Conservation (phyloP, 64 coral and sea anemone genomes). For the Actinia equina region DNA sequence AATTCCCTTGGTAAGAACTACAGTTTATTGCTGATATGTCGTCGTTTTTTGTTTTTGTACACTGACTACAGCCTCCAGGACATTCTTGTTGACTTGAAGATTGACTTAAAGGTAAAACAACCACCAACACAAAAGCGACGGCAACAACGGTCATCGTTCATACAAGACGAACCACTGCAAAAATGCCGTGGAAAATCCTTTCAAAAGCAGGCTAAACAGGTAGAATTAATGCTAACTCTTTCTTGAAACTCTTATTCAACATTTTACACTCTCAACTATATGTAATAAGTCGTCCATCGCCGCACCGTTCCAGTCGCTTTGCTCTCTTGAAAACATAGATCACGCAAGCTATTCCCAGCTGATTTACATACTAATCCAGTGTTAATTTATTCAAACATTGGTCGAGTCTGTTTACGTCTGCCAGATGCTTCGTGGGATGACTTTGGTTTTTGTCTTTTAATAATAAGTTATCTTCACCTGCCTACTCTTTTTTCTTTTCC, state of each 20-base stretch:
- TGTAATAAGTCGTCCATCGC: not conserved
- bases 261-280: not conserved
- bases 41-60: not conserved
- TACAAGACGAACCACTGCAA: not conserved
- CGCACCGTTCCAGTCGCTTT: not conserved
- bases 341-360: not conserved
- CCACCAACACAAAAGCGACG: slow-evolving; percentile 1
- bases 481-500: not conserved
- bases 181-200: not conserved
- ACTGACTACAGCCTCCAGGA: not conserved
- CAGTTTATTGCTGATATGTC: not conserved
- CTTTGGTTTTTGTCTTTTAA: not conserved
- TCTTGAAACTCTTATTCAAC: not conserved
- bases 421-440: not conserved
- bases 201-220: not conserved
- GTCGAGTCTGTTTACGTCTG: slow-evolving; percentile 19
- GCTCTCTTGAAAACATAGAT: not conserved
- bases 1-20: not conserved
- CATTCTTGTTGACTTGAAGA: not conserved
- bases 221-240: not conserved
- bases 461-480: not conserved
- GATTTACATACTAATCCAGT: not conserved
- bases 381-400: slow-evolving; percentile 28
- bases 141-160: not conserved
- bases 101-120: not conserved